phyloP scores from a whole-genome alignment of 2,113 vertebrate species.

The Pipra filicauda region DNA sequence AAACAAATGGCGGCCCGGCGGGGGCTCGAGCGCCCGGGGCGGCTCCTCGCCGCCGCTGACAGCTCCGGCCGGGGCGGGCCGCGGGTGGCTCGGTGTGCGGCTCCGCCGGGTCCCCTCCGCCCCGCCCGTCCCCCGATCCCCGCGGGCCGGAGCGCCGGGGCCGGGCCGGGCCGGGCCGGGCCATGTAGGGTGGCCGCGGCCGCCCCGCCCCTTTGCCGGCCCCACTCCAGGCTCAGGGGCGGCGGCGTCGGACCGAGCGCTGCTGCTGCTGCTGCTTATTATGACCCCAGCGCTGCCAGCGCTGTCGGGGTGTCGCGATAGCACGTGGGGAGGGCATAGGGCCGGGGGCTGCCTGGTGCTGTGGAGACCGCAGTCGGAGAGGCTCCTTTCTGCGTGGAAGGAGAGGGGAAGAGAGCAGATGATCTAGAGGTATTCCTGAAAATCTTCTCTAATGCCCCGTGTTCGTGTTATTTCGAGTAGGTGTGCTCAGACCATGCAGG shows the following conservation, averaged over 20 bases:
- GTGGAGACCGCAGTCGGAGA: background rate
- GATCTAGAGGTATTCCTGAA: background rate
- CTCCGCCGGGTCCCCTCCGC: background rate
- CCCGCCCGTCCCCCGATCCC: background rate
- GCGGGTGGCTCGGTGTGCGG: background rate
- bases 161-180: background rate
- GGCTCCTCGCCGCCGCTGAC: background rate
- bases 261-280: background rate
- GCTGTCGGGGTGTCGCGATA: background rate
- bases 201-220: background rate
- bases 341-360: background rate
- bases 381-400: background rate
- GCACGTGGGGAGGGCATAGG: background rate
- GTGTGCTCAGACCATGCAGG: background rate
- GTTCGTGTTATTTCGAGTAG: background rate
- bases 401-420: background rate
- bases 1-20: slow-evolving; percentile 6
- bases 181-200: background rate
- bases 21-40: background rate
- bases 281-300: background rate
- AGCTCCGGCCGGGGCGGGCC: background rate
- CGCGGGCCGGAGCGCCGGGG: background rate
- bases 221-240: background rate
- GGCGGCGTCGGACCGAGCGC: background rate
- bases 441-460: background rate